Evolutionary conservation across 2,113 vertebrate genomes (phyloP).

Genomic region (Eonycteris spelaea): DNA sequence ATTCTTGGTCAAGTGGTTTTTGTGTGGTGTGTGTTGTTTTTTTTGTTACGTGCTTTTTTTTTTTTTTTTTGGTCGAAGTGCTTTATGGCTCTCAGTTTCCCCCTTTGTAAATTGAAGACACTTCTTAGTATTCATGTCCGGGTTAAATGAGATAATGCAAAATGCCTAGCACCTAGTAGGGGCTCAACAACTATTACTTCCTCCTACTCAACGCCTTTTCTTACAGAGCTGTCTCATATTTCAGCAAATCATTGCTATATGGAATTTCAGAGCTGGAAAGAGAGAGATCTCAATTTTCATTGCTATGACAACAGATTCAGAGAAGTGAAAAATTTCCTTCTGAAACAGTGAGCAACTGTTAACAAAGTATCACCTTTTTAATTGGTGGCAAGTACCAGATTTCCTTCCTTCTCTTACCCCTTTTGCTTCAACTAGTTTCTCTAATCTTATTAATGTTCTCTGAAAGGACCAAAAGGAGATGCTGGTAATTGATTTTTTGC

Average conservation of each 20-base stretch:
- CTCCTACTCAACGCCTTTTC: not conserved
- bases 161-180: not conserved
- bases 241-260: slow-evolving; percentile 29
- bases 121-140: not conserved
- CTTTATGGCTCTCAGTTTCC: not conserved
- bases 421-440: not conserved
- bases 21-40: no score
- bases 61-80: not conserved
- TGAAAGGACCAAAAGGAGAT: not conserved
- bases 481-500: slow-evolving; percentile 21
- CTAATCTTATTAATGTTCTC: slow-evolving; percentile 30
- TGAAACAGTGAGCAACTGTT: slow-evolving; percentile 52
- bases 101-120: not conserved
- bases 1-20: not conserved
- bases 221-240: not conserved
- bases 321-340: slow-evolving; percentile 56
- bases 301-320: slow-evolving; percentile 57
- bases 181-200: not conserved
- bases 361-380: slow-evolving; percentile 66
- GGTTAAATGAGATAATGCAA: not conserved
- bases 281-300: slow-evolving; percentile 51
- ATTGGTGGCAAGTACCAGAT: slow-evolving; percentile 51
- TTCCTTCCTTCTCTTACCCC: not conserved
- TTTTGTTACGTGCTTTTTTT: no score
- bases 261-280: slow-evolving; percentile 56